Percentiles rank a stretch among this genome's conserved stretches.
These are phyloP conservation scores for Carcharodon carcharias DNA, from an alignment of 2,797 vertebrate species.

Conservation along the genomic window DNA sequence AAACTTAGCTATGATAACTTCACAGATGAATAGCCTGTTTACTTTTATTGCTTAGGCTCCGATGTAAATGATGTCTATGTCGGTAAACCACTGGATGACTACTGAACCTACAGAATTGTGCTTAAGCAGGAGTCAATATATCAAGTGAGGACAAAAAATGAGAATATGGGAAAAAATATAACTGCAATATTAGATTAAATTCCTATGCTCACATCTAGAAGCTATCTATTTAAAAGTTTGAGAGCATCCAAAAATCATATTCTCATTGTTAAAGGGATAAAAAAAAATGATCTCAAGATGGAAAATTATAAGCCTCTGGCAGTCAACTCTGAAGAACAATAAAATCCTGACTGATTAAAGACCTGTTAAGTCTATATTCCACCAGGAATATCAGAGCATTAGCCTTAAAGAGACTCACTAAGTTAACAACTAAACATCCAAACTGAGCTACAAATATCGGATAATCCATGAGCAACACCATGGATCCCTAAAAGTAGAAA, in stretches of 20 bases:
- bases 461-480: neutral
- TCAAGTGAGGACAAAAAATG: neutral
- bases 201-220: neutral
- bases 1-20: neutral
- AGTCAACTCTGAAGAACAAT: neutral
- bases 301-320: neutral
- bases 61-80: neutral
- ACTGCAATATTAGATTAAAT: neutral
- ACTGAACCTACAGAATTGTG: neutral
- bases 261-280: neutral
- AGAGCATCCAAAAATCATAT: neutral
- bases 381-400: neutral
- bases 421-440: neutral
- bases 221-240: neutral
- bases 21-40: neutral
- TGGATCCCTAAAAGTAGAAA: neutral
- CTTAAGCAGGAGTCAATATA: neutral
- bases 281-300: neutral
- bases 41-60: neutral
- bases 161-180: neutral
- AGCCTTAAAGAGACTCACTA: neutral
- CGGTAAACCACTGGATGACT: neutral
- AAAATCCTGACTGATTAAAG: neutral
- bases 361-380: neutral
- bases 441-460: neutral